These are phyloP conservation scores for Pherbina coryleti DNA, from an alignment of 2,888 invertebrate species.

Conservation along the genomic window DNA sequence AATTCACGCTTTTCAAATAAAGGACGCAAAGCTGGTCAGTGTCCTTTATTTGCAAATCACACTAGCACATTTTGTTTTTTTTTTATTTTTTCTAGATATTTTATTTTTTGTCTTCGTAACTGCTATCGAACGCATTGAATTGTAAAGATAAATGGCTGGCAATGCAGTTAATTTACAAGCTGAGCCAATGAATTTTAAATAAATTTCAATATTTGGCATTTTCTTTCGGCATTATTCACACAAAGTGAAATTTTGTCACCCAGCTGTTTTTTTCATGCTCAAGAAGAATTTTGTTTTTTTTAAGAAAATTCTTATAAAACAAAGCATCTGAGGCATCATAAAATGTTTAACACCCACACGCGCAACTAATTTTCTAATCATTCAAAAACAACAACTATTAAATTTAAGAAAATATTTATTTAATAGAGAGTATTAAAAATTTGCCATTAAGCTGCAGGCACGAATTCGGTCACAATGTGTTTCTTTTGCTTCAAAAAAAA, in stretches of 20 bases:
- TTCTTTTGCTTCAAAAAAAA: background rate
- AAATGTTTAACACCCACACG: background rate
- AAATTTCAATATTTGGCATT: too few relatives aligned
- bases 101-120: background rate
- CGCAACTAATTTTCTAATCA: background rate
- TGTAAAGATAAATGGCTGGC: slow-evolving; percentile 23
- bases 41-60: slow-evolving; percentile 29
- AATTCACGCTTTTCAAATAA: background rate
- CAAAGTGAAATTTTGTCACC: too few relatives aligned
- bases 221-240: too few relatives aligned
- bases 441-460: too few relatives aligned
- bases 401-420: background rate
- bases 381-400: background rate
- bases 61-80: background rate
- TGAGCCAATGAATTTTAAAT: slow-evolving; percentile 3
- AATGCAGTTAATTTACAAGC: slow-evolving; percentile 23
- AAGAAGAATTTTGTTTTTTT: background rate
- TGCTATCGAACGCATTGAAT: slow-evolving; percentile 21
- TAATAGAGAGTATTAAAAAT: background rate
- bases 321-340: background rate
- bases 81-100: background rate
- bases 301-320: background rate
- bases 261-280: too few relatives aligned
- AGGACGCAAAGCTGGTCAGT: slow-evolving; percentile 27
- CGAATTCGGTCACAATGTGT: too few relatives aligned